A percentile compares a stretch with the other conserved stretches of the same genome.
Evolutionary conservation across 2,797 vertebrate species (phyloP).

Genomic region (Acrossocheilus fasciatus): DNA sequence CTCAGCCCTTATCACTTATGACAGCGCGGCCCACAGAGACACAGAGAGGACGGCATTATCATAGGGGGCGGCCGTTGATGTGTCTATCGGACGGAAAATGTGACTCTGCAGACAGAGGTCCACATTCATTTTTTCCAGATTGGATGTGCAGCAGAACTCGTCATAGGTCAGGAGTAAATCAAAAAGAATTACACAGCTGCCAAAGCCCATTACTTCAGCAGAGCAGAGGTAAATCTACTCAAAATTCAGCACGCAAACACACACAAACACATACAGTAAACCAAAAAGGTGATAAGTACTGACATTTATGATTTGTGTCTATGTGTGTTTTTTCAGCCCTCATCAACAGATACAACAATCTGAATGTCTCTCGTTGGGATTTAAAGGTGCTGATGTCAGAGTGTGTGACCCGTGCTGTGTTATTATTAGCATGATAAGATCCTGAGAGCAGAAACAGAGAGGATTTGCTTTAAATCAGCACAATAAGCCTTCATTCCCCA

Average conservation of each 20-base stretch:
- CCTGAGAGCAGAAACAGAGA: not conserved
- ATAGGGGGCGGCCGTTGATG: conserved; percentile 44
- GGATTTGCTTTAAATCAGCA: not conserved
- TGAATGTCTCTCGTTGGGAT: not conserved
- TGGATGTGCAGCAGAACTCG: conserved; percentile 64
- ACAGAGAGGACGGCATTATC: conserved; percentile 40
- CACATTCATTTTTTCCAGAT: conserved; percentile 32
- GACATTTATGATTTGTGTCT: not conserved
- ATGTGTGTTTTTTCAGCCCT: not conserved
- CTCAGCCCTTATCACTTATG: conserved; percentile 43
- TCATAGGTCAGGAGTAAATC: conserved; percentile 78
- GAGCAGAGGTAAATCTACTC: conserved; percentile 66
- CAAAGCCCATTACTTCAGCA: conserved; percentile 76
- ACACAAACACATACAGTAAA: conserved; percentile 14
- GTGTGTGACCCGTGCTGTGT: not conserved
- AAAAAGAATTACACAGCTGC: conserved; percentile 82
- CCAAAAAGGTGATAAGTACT: conserved; percentile 34
- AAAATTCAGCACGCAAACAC: conserved; percentile 3
- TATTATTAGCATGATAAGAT: conserved; percentile 22
- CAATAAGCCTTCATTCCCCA: not conserved
- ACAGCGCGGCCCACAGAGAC: conserved; percentile 48
- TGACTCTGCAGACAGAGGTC: conserved; percentile 55
- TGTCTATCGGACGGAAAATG: conserved; percentile 47
- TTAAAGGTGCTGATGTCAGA: conserved; percentile 45
- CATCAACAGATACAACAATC: not conserved